phyloP scores from a whole-genome alignment of 2,113 vertebrate genomes.

The Gadus macrocephalus region DNA sequence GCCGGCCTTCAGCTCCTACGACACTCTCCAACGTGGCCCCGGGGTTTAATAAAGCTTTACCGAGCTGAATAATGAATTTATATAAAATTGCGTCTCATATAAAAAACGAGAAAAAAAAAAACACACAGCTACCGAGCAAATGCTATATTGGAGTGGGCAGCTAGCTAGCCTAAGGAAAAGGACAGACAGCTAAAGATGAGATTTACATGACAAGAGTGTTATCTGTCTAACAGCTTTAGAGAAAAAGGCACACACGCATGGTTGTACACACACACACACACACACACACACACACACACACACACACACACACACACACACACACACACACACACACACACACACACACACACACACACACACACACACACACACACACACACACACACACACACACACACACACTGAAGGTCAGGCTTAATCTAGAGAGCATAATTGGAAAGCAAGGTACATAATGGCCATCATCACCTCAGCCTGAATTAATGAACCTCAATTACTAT shows the following conservation, averaged over 20 bases:
- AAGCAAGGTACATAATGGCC: constrained; percentile 99
- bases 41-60: constrained; percentile 74
- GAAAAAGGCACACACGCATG: constrained; percentile 19
- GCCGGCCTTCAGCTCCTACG: constrained; percentile 58
- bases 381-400: constrained; percentile 26
- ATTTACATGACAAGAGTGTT: constrained; percentile 73
- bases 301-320: constrained; percentile 25
- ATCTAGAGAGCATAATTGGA: constrained; percentile 99
- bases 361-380: constrained; percentile 10
- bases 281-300: constrained; percentile 8
- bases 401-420: constrained; percentile 97
- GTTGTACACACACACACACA: constrained; percentile 16
- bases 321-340: constrained; percentile 57
- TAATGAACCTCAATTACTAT: constrained; percentile 99
- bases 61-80: constrained; percentile 71
- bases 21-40: constrained; percentile 57
- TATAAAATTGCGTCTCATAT: constrained; percentile 64
- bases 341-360: constrained; percentile 55
- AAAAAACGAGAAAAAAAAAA: constrained; percentile 54
- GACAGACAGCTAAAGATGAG: constrained; percentile 61
- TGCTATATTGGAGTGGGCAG: constrained; percentile 56
- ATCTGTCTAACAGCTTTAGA: constrained; percentile 61
- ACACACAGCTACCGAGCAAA: constrained; percentile 50
- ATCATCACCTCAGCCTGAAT: constrained; percentile 97
- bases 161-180: constrained; percentile 62